phyloP scores from a whole-genome alignment of 2,888 invertebrate genomes.

The Drosophila recens region DNA sequence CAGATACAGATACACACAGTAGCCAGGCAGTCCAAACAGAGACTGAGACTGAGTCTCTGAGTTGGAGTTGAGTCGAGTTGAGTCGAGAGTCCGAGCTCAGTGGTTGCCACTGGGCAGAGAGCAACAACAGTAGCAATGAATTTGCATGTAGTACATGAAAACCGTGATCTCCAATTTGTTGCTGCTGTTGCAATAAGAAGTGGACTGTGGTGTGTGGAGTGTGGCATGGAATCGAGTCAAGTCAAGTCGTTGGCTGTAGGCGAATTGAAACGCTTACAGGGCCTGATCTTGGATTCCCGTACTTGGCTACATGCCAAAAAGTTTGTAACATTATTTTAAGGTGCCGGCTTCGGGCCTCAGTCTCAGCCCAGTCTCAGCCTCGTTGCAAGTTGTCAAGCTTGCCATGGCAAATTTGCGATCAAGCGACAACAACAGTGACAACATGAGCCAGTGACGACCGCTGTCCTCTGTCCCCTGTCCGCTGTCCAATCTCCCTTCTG shows the following conservation, averaged over 20 bases:
- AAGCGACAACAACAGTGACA: conserved; percentile 79
- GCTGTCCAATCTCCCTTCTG: conserved; percentile 2
- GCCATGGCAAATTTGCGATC: conserved; percentile 79
- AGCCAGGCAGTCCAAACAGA: conserved; percentile 45
- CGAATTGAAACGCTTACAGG: conserved; percentile 74
- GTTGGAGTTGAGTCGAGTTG: background rate
- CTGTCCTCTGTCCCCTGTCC: conserved; percentile 7
- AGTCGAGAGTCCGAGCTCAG: conserved; percentile 18
- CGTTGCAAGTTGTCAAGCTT: conserved; percentile 76
- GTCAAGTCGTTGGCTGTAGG: conserved; percentile 16
- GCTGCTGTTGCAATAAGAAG: conserved; percentile 51
- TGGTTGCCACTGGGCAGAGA: conserved; percentile 44
- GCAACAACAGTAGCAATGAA: conserved; percentile 85
- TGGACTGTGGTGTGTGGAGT: conserved; percentile 9
- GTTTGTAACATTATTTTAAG: conserved; percentile 79
- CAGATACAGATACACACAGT: conserved; percentile 52
- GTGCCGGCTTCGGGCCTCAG: conserved; percentile 57
- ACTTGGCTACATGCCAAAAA: conserved; percentile 76
- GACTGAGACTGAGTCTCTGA: conserved; percentile 19
- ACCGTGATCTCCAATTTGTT: conserved; percentile 86
- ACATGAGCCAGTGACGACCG: conserved; percentile 73
- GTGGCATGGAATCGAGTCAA: conserved; percentile 18
- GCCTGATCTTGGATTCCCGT: conserved; percentile 65
- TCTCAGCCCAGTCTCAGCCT: conserved; percentile 18
- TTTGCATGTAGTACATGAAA: conserved; percentile 85